Base-by-base conservation (phyloP, 2,888 invertebrate species). In the Pasiphila rectangulata region DNA sequence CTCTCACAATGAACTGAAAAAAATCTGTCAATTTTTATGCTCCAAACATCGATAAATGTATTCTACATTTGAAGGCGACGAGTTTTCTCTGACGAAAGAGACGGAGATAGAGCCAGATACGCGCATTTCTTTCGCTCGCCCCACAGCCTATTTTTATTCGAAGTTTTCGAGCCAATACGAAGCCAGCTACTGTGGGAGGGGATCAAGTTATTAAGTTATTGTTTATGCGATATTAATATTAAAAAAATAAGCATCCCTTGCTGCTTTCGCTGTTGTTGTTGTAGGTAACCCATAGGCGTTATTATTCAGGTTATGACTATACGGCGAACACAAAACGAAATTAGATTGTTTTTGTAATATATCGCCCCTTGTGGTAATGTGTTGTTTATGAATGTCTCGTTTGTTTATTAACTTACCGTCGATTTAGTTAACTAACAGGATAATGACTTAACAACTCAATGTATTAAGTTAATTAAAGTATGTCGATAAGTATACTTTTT, bases 1-100 rank as follows among this genome's bases (percentile, higher is more conserved):
- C 63, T 67, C 78, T 76, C 75, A 79, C 83, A 81, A 80, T 79
- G 76, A 74, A 89, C 89, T 89, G 85, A 85, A 88, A 89, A 88
- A 89, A 88, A 82, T 82, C 87, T 85, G 86, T 86, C 88, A 89
- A 89, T 89, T 89, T 89, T 88, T 88, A 89, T 85, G 83, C 81
- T 79, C 79, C 82, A 75, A 85, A 83, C 87, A 86, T 88, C 87
- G 82, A 88, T 85, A 86, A 79, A 82, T 79, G 81, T 82, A 83
- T 83, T 83, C 82, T 75, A 84, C 79, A 77, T 85, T 85, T 79
- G 83, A 80, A 79, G 72, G 77, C 81, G 83, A 80, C 82, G 79
- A 83, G 77, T 82, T 81, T 79, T 81, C 72, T 76, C 56, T 75
- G 57, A 67, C 20, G 73, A 84, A 50, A 23, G 71, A 64, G 79